phyloP scores from a whole-genome alignment of 2,797 vertebrate species.

The Tadarida brasiliensis region DNA sequence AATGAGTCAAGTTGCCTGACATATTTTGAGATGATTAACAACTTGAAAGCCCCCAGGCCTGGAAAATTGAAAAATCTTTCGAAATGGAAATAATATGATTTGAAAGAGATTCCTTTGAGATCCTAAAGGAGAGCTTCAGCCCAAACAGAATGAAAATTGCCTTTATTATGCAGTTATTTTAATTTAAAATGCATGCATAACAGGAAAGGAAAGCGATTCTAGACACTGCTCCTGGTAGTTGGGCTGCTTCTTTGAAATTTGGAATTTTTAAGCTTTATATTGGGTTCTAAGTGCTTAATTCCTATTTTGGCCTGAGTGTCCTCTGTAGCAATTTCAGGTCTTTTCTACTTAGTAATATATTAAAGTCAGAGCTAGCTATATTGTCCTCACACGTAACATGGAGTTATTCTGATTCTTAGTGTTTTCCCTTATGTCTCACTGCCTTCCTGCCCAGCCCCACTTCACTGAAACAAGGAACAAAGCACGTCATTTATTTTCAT shows the following conservation, averaged over 20 bases:
- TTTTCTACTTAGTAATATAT: background rate
- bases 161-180: slow-evolving; percentile 52
- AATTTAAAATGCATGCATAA: slow-evolving; percentile 44
- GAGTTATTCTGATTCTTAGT: background rate
- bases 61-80: slow-evolving; percentile 27
- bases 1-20: slow-evolving; percentile 51
- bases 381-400: background rate
- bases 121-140: background rate
- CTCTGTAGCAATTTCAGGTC: background rate
- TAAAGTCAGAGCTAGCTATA: background rate
- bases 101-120: slow-evolving; percentile 59
- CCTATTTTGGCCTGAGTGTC: background rate
- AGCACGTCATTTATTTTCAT: background rate
- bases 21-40: slow-evolving; percentile 55
- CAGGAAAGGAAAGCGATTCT: slow-evolving; percentile 26
- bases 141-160: slow-evolving; percentile 30
- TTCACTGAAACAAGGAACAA: background rate
- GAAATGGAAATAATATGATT: slow-evolving; percentile 38
- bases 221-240: background rate
- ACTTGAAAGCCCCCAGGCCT: slow-evolving; percentile 16
- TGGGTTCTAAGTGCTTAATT: slow-evolving; percentile 19
- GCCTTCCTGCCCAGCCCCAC: background rate
- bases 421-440: background rate
- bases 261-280: slow-evolving; percentile 12
- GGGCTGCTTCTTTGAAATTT: slow-evolving; percentile 5